Conservation (phyloP, 2,797 vertebrate genomes). For the Megaceryle alcyon region DNA sequence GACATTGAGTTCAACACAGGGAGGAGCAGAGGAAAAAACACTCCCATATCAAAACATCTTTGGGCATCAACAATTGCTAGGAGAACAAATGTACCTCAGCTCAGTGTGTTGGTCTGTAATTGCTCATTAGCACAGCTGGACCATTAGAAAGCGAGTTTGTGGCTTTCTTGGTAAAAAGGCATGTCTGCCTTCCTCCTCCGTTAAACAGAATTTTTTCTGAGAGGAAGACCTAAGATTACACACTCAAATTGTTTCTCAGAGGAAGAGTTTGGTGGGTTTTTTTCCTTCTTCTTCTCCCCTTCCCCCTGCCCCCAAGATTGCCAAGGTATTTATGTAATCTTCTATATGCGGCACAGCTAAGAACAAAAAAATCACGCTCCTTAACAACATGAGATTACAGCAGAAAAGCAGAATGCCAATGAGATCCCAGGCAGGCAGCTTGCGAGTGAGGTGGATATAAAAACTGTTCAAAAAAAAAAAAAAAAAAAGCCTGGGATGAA, state of each 20-base stretch:
- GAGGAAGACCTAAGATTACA: not conserved
- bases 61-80: not conserved
- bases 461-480: not conserved
- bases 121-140: constrained; percentile 7
- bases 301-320: not conserved
- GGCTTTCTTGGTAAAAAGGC: not conserved
- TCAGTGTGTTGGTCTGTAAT: not conserved
- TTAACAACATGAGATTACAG: constrained; percentile 52
- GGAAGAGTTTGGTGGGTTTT: not conserved
- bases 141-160: not conserved
- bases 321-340: constrained; percentile 56
- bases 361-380: constrained; percentile 64
- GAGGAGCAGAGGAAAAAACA: not conserved
- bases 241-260: not conserved
- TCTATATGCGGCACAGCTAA: constrained; percentile 29
- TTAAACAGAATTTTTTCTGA: not conserved
- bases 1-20: not conserved
- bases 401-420: constrained; percentile 56
- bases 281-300: not conserved
- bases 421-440: constrained; percentile 39
- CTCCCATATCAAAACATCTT: not conserved
- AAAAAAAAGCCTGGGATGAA: not conserved
- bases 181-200: not conserved
- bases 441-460: constrained; percentile 21
- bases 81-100: not conserved